A percentile compares a stretch with the other conserved stretches of the same genome.
Conservation (phyloP, 2,797 vertebrate species). For the Silurus aristotelis region DNA sequence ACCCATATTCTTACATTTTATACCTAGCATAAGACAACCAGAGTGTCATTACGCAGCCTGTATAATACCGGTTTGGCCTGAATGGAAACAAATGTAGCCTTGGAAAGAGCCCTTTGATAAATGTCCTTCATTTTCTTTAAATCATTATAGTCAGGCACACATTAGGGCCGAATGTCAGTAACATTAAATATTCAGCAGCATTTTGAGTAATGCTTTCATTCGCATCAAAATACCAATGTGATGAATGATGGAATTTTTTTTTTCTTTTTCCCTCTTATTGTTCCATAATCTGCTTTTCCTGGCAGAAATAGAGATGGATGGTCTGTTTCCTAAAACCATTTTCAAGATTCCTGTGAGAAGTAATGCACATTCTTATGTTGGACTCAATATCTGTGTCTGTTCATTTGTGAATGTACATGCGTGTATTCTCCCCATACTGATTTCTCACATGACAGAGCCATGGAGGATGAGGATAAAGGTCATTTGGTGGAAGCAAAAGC, state of each 20-base stretch:
- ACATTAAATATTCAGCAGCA: conserved; percentile 62
- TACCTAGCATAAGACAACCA: conserved; percentile 11
- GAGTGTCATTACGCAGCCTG: conserved; percentile 48
- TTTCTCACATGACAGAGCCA: neutral
- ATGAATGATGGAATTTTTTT: conserved; percentile 42
- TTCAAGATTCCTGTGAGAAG: neutral
- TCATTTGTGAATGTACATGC: neutral
- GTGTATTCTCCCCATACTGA: neutral
- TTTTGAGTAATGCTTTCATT: conserved; percentile 55
- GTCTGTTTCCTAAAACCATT: neutral
- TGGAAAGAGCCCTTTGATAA: conserved; percentile 51
- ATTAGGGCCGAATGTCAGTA: conserved; percentile 55
- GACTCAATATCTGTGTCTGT: neutral
- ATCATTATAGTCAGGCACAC: conserved; percentile 56
- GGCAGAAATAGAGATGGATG: neutral
- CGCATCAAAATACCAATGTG: conserved; percentile 52
- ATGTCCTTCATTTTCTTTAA: conserved; percentile 59
- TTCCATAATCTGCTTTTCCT: neutral
- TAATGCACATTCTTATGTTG: neutral
- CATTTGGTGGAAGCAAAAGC: neutral
- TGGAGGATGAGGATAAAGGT: neutral
- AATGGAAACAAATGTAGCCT: conserved; percentile 44
- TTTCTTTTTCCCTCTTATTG: neutral
- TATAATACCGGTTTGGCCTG: conserved; percentile 42
- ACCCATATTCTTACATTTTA: neutral